Evolutionary conservation across 2,888 invertebrate species (phyloP), one percentile per base, ranked within the genome.

Genomic region (Volucella inflata): DNA sequence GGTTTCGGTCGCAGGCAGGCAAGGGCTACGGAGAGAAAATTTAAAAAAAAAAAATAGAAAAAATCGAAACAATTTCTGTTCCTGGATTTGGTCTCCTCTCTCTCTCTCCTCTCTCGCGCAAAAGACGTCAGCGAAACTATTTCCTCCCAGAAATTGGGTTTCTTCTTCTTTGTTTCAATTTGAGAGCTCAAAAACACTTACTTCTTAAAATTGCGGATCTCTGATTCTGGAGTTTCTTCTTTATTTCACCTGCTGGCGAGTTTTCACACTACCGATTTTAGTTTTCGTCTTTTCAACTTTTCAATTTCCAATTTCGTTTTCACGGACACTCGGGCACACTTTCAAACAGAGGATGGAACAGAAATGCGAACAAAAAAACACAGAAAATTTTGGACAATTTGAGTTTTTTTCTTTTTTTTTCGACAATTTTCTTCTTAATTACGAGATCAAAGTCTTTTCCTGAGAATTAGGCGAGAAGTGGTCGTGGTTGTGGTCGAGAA

Each of bases 121-220:
- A 59, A 59, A 78, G 67, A 80, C 51, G 64, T 64, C 68, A 81
- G 64, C 44, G 55, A 64, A 77, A 30, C 71, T 76, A 71, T 76
- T 70, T 82, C 71, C 77, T 76, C 77, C 74, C 64, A 14, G 17
- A 62, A 44, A 44, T 70, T 75, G 67, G 48, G 67, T 57, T 30
- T 38, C 6, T 17, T 10, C 21, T 17, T 40, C 40, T 67, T 50
- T 46, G 38, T 48, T 40, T 62, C 36, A 36, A 50, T 51, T 74
- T 62, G n/a, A 44, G n/a, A 21, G 21, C 51, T 65, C 21, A 12
- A 60, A 68, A 77, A 77, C 44, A 60, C 55, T 65, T 65, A 59
- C 70, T 71, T 70, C 48, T 38, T 17, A 12, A 30, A 42, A 21
- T 55, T 55, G 42, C 11, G n/a, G 44, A 12, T 6, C 8, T 2